Evolutionary conservation across 2,888 invertebrate genomes (phyloP).

Genomic region (Nomada goodeniana): DNA sequence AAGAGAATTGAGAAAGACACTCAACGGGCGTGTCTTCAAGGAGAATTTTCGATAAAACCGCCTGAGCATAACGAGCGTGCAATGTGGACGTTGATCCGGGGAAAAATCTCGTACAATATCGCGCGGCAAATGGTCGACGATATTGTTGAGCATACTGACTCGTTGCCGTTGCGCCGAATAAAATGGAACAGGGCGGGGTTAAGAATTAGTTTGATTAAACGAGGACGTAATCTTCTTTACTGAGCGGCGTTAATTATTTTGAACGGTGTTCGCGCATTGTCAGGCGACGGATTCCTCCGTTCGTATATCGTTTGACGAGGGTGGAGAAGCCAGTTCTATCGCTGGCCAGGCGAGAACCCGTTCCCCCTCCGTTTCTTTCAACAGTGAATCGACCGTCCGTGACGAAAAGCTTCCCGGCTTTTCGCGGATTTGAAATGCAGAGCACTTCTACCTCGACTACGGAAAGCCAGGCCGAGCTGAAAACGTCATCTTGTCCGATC

Average conservation of each 20-base stretch:
- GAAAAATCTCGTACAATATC: neutral
- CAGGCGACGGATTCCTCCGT: neutral
- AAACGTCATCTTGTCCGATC: slow-evolving; percentile 68
- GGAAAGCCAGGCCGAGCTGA: slow-evolving; percentile 60
- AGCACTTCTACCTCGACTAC: slow-evolving; percentile 58
- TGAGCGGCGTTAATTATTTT: neutral
- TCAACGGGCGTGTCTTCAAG: neutral
- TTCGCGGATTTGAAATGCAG: slow-evolving; percentile 71
- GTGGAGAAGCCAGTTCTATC: neutral
- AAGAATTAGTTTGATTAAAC: no score
- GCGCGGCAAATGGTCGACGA: neutral
- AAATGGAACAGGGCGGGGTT: no score
- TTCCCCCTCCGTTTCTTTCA: slow-evolving; percentile 38
- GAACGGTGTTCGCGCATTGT: neutral
- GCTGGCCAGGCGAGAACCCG: slow-evolving; percentile 42
- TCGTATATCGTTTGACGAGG: slow-evolving; percentile 1
- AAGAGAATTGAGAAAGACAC: neutral
- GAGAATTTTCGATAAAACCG: slow-evolving; percentile 1
- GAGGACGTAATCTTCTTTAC: no score
- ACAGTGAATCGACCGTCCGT: slow-evolving; percentile 67
- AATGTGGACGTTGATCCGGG: neutral
- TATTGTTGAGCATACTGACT: no score
- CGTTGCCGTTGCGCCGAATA: no score
- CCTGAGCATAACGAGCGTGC: neutral
- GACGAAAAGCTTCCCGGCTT: slow-evolving; percentile 68